Percentiles rank a stretch among this genome's conserved stretches.
Conservation (phyloP, 2,888 invertebrate species). For the Leucophenga maculata region DNA sequence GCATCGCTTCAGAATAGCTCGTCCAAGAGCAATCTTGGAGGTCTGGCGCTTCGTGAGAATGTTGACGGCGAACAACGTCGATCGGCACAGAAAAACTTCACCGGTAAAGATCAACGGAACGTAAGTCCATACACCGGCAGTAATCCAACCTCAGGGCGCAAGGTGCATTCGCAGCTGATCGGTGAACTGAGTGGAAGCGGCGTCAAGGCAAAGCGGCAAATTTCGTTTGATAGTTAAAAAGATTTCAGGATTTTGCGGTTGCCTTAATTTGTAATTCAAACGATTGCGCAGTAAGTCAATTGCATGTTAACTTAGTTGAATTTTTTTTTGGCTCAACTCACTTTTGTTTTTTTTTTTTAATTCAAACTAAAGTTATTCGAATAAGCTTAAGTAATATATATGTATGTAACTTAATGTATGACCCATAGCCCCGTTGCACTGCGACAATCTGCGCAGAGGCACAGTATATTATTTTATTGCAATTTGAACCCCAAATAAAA, state of each 20-base stretch:
- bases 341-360: too few species aligned
- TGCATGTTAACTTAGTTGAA: too few species aligned
- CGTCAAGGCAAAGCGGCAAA: slow-evolving; percentile 76
- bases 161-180: slow-evolving; percentile 5
- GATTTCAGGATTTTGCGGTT: neutral
- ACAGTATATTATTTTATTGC: neutral
- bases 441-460: too few species aligned
- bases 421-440: too few species aligned
- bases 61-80: slow-evolving; percentile 65
- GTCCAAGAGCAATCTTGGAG: slow-evolving; percentile 68
- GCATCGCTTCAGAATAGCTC: slow-evolving; percentile 66
- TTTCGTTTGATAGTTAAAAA: slow-evolving; percentile 75
- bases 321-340: too few species aligned
- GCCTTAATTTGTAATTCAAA: neutral
- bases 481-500: neutral
- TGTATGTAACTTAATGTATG: too few species aligned
- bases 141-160: slow-evolving; percentile 1
- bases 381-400: too few species aligned
- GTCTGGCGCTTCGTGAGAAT: slow-evolving; percentile 68
- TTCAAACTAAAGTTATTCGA: too few species aligned
- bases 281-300: too few species aligned
- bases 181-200: slow-evolving; percentile 35
- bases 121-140: slow-evolving; percentile 65
- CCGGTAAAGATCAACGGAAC: slow-evolving; percentile 70
- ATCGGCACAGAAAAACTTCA: slow-evolving; percentile 70